A percentile compares a stretch with the other conserved stretches of the same genome.
phyloP scores from a whole-genome alignment of 2,888 invertebrate genomes.

The Drosophila lacicola region DNA sequence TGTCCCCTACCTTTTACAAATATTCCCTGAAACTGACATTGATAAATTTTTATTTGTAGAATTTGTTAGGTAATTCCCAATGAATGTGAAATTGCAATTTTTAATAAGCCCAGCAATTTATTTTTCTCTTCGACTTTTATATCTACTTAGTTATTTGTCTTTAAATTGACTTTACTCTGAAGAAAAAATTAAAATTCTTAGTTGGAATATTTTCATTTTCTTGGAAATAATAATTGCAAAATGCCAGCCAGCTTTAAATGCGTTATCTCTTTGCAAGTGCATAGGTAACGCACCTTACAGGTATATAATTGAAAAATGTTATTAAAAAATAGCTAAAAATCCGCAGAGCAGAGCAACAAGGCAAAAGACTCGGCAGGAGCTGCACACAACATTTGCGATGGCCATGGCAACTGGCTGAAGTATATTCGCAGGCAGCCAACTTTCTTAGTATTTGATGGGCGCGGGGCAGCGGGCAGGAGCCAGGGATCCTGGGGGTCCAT shows the following conservation, averaged over 20 bases:
- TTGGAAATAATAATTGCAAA: slow-evolving; percentile 53
- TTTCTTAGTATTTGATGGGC: neutral
- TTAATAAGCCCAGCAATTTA: too few relatives aligned
- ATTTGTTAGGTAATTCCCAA: too few relatives aligned
- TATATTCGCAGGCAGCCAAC: slow-evolving; percentile 9
- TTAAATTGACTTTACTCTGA: slow-evolving; percentile 7
- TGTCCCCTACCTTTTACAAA: too few relatives aligned
- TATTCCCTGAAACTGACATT: too few relatives aligned
- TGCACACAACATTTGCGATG: neutral
- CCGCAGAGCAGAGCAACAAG: slow-evolving; percentile 2
- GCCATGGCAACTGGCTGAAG: slow-evolving; percentile 38
- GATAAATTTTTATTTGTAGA: too few relatives aligned
- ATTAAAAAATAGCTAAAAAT: slow-evolving; percentile 53
- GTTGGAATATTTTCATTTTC: slow-evolving; percentile 23
- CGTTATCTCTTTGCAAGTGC: slow-evolving; percentile 1
- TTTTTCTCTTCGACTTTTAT: neutral
- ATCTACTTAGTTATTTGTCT: neutral
- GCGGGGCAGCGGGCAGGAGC: neutral
- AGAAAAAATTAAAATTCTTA: slow-evolving; percentile 36
- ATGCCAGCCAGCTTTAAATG: slow-evolving; percentile 40
- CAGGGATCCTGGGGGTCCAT: neutral
- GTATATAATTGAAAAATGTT: slow-evolving; percentile 52
- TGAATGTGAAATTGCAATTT: too few relatives aligned
- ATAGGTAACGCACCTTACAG: slow-evolving; percentile 40
- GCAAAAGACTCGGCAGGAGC: neutral